Evolutionary conservation across 2,797 vertebrate genomes (phyloP).

Genomic region (Artibeus lituratus): DNA sequence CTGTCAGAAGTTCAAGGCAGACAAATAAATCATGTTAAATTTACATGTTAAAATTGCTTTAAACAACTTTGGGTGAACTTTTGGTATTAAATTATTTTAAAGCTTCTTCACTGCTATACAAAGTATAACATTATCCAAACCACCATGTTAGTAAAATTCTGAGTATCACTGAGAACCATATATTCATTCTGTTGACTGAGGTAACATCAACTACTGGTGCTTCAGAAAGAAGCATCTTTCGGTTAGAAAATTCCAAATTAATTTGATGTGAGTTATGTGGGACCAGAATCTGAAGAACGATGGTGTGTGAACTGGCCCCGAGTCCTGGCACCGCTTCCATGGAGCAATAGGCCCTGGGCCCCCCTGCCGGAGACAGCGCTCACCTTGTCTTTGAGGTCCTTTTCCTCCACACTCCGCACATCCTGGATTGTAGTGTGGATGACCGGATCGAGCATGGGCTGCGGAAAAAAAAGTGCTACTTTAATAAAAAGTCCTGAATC

Average conservation of each 20-base stretch:
- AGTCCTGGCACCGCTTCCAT: neutral
- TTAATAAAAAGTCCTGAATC: conserved; percentile 4
- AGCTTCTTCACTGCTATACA: neutral
- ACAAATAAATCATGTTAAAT: neutral
- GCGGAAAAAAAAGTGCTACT: conserved; percentile 50
- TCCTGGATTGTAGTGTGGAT: conserved; percentile 99
- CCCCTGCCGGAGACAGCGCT: neutral
- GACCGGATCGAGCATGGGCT: conserved; percentile 99
- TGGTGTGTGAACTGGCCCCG: neutral
- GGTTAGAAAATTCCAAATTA: neutral
- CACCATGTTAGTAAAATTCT: neutral
- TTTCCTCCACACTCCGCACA: conserved; percentile 98
- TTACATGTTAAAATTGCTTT: neutral
- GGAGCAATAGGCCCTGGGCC: neutral
- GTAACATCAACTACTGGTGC: neutral
- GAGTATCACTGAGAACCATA: neutral
- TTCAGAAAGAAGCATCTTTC: neutral
- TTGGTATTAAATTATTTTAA: neutral
- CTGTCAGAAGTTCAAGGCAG: neutral
- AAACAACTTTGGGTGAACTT: neutral
- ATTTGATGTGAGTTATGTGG: neutral
- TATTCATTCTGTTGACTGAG: neutral
- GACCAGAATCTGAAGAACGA: neutral
- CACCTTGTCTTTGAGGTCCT: conserved; percentile 99
- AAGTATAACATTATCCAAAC: neutral